Percentiles rank a stretch among this genome's conserved stretches.
Evolutionary conservation across 2,797 vertebrate genomes (phyloP).

Genomic region (Premnoplex brunnescens): DNA sequence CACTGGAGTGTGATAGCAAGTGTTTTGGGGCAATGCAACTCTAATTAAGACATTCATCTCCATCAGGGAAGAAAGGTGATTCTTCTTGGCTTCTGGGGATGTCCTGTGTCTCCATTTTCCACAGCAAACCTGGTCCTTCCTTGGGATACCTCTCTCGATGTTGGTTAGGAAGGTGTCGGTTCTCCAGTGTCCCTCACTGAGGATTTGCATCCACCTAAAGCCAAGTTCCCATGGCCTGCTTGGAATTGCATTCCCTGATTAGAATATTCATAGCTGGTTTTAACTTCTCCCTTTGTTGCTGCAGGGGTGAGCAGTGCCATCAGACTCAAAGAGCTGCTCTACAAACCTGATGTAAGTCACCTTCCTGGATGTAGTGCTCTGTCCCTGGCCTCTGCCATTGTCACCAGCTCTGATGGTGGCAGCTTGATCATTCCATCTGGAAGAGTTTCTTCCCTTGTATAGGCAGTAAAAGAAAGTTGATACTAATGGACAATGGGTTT

Average conservation of each 20-base stretch:
- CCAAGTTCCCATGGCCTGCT: background rate
- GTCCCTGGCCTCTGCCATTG: background rate
- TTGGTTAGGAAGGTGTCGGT: background rate
- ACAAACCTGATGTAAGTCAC: background rate
- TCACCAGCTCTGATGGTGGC: fast-evolving
- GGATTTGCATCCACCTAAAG: background rate
- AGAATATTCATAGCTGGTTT: background rate
- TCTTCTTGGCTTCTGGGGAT: background rate
- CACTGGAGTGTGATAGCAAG: background rate
- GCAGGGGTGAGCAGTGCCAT: background rate
- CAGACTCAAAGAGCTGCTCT: background rate
- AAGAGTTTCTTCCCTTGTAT: background rate
- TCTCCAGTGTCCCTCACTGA: background rate
- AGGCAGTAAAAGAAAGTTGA: background rate
- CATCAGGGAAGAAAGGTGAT: background rate
- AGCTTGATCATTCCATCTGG: background rate
- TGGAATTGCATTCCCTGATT: background rate
- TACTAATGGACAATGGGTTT: background rate
- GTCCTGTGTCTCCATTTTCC: background rate
- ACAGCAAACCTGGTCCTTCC: background rate
- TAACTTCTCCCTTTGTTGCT: background rate
- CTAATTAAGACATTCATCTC: background rate
- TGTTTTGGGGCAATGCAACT: background rate
- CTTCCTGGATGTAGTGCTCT: background rate
- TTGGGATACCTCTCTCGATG: fast-evolving